Conservation (phyloP, 2,888 invertebrate genomes). For the Camptogramma bilineatum region DNA sequence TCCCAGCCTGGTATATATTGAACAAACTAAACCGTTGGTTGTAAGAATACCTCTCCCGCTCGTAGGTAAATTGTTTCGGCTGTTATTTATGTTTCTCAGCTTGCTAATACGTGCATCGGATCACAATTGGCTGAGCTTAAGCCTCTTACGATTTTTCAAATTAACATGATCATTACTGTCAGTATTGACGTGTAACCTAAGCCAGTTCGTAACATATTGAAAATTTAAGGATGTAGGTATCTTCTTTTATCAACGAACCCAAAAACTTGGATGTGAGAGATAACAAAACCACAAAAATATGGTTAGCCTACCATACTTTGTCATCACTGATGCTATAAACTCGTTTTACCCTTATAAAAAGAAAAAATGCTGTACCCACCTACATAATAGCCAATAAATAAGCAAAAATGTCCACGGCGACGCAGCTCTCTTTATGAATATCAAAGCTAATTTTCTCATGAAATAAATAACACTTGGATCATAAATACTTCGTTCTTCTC, state of each 20-base stretch:
- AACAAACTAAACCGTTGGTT: constrained; percentile 83
- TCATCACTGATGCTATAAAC: background rate
- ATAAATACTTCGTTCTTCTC: constrained; percentile 16
- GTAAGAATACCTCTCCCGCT: constrained; percentile 79
- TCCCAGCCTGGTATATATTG: constrained; percentile 75
- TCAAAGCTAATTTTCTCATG: constrained; percentile 3
- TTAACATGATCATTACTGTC: background rate
- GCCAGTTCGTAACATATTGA: background rate
- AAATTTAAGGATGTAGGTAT: background rate
- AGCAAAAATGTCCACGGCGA: constrained; percentile 5
- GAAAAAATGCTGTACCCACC: background rate
- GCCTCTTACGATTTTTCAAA: constrained; percentile 43
- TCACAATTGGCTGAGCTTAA: constrained; percentile 55
- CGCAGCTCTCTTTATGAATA: constrained; percentile 19
- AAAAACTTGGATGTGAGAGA: background rate
- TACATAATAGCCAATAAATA: constrained; percentile 3
- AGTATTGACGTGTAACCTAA: background rate
- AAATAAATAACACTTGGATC: constrained; percentile 1
- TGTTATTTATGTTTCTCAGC: constrained; percentile 81
- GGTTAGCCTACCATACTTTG: background rate
- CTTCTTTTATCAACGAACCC: background rate
- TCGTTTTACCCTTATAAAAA: background rate
- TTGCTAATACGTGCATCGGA: constrained; percentile 79
- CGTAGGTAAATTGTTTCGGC: constrained; percentile 82
- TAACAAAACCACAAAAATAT: background rate